Percentiles rank a stretch among this genome's conserved stretches.
Evolutionary conservation across 2,797 vertebrate species (phyloP).

Genomic region (Ataeniobius toweri): DNA sequence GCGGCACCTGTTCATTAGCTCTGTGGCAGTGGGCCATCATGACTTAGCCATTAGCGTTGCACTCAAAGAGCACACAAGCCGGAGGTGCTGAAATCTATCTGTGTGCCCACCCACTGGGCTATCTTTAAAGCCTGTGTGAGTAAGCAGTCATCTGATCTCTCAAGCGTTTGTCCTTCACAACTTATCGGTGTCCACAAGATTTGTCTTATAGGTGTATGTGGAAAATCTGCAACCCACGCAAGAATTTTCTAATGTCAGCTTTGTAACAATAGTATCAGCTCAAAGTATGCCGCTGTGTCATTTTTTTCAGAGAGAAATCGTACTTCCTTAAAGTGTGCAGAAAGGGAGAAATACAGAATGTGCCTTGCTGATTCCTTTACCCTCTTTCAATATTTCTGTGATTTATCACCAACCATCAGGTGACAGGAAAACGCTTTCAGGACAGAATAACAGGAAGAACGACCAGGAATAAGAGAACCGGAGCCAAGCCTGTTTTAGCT

Average conservation of each 20-base stretch:
- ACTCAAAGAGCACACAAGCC: slow-evolving; percentile 28
- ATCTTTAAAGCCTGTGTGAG: slow-evolving; percentile 48
- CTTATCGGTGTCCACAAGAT: slow-evolving; percentile 6
- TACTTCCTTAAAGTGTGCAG: slow-evolving; percentile 1
- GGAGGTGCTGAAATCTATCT: slow-evolving; percentile 50
- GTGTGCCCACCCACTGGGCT: slow-evolving; percentile 42
- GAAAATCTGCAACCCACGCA: neutral
- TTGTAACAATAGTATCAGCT: neutral
- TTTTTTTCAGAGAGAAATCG: neutral
- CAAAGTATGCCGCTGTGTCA: neutral
- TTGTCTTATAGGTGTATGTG: slow-evolving; percentile 4
- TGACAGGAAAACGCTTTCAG: slow-evolving; percentile 69
- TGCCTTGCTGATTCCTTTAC: slow-evolving; percentile 35
- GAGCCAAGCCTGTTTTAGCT: slow-evolving; percentile 21
- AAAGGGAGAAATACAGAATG: slow-evolving; percentile 10
- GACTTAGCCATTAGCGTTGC: slow-evolving; percentile 44
- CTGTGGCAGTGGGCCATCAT: slow-evolving; percentile 21
- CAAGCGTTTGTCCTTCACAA: slow-evolving; percentile 13
- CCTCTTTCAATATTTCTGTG: slow-evolving; percentile 40
- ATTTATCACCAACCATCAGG: slow-evolving; percentile 64
- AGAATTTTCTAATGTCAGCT: slow-evolving; percentile 3
- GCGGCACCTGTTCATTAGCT: slow-evolving; percentile 34
- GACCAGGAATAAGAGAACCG: slow-evolving; percentile 51
- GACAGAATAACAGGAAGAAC: slow-evolving; percentile 78
- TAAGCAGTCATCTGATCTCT: slow-evolving; percentile 52